phyloP scores from a whole-genome alignment of 2,888 invertebrate species.

The Acanthacorydalis orientalis region DNA sequence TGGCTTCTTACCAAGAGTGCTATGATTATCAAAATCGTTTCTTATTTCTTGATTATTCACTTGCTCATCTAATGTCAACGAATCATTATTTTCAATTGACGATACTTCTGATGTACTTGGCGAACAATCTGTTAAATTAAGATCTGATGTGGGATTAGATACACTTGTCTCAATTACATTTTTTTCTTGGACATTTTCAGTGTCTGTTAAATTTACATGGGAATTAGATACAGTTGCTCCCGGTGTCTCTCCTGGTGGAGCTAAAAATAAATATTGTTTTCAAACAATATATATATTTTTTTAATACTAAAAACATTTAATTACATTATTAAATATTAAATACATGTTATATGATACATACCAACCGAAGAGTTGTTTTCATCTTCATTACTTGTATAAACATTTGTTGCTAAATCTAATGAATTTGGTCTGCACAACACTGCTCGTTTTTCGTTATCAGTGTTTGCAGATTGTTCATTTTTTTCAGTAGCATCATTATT shows the following conservation, averaged over 20 bases:
- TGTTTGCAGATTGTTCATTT: not conserved
- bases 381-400: not conserved
- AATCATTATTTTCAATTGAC: slow-evolving; percentile 13
- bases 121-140: slow-evolving; percentile 4
- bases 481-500: not conserved
- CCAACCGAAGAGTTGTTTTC: not conserved
- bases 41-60: slow-evolving; percentile 21
- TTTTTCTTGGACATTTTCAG: not conserved
- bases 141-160: not conserved
- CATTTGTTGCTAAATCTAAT: slow-evolving; percentile 7
- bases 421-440: slow-evolving; percentile 8
- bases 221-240: not conserved
- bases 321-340: not conserved
- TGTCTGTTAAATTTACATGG: not conserved
- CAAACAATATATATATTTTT: not conserved
- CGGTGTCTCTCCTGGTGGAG: slow-evolving; percentile 5
- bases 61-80: slow-evolving; percentile 19
- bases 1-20: slow-evolving; percentile 48
- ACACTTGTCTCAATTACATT: not conserved
- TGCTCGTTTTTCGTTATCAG: not conserved
- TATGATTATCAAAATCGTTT: slow-evolving; percentile 10
- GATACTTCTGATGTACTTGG: slow-evolving; percentile 6
- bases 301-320: too few relatives aligned
- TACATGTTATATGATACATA: not conserved
- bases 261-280: not conserved